These are phyloP conservation scores for Arrhopalites spinosus DNA, from an alignment of 2,888 invertebrate genomes.

Conservation along the genomic window DNA sequence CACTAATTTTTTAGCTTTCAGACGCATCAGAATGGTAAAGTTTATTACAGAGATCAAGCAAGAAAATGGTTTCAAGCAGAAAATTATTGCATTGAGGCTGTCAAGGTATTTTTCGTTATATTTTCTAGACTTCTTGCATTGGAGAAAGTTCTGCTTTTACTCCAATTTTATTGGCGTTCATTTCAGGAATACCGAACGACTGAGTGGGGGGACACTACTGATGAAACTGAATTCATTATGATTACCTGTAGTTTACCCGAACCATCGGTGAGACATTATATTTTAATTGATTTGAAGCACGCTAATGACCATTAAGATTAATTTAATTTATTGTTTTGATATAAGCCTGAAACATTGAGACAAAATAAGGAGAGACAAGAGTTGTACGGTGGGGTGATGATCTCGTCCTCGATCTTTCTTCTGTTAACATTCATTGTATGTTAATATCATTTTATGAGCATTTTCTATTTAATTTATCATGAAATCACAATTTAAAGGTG, in stretches of 20 bases:
- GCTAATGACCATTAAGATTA: too few relatives aligned
- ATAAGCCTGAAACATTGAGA: too few relatives aligned
- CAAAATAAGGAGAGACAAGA: not conserved
- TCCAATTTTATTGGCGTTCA: not conserved
- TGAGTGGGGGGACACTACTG: not conserved
- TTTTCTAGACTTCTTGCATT: not conserved
- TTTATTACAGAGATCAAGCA: not conserved
- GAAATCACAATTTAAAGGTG: not conserved
- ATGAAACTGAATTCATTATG: not conserved
- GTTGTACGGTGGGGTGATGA: conserved; percentile 28
- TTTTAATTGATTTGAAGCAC: too few relatives aligned
- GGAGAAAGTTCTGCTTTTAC: too few relatives aligned
- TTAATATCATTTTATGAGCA: too few relatives aligned
- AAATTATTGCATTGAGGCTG: conserved; percentile 12
- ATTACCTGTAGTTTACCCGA: not conserved
- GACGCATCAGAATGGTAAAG: not conserved
- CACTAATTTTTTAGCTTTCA: conserved; percentile 8
- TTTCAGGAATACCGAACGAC: not conserved
- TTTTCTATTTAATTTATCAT: too few relatives aligned
- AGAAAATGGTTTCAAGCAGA: not conserved
- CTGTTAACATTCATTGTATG: conserved; percentile 24
- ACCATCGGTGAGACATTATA: not conserved
- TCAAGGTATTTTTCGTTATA: too few relatives aligned
- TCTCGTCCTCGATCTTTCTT: conserved; percentile 29
- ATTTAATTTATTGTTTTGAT: too few relatives aligned